Conservation (phyloP, 2,113 vertebrate species). For the Hemiscyllium ocellatum region DNA sequence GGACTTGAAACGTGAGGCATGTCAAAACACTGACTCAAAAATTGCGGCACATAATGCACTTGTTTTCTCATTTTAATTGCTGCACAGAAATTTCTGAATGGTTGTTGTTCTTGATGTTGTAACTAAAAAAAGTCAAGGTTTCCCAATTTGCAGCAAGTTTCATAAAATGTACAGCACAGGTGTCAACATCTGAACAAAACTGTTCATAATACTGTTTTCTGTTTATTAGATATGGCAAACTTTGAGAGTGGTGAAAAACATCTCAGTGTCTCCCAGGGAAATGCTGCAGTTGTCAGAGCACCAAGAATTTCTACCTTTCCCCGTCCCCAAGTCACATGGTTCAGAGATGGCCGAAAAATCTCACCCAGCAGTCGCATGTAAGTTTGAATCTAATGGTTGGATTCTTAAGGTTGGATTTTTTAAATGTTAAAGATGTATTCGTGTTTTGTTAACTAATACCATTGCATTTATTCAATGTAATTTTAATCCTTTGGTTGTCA, state of each 20-base stretch:
- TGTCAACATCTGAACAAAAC: background rate
- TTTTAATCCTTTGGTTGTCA: background rate
- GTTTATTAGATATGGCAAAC: conserved; percentile 79
- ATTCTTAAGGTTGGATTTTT: background rate
- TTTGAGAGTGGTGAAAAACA: conserved; percentile 77
- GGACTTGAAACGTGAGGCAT: background rate
- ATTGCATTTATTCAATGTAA: background rate
- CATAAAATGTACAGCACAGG: background rate
- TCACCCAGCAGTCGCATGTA: conserved; percentile 93
- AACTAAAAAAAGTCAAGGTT: background rate
- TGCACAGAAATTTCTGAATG: background rate
- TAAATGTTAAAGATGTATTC: background rate
- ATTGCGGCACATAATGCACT: background rate
- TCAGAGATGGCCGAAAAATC: conserved; percentile 87
- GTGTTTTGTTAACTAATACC: background rate
- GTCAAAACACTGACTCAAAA: background rate
- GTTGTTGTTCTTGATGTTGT: background rate
- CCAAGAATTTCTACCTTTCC: conserved; percentile 89
- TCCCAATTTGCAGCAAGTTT: background rate
- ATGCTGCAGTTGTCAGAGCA: conserved; percentile 74
- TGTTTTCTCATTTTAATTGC: background rate
- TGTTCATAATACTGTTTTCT: background rate
- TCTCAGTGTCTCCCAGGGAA: conserved; percentile 82
- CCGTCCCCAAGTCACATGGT: conserved; percentile 94
- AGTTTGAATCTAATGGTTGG: conserved; percentile 50